Evolutionary conservation across 1,140 invertebrate species (phyloP).

Genomic region (Bombus pascuorum): DNA sequence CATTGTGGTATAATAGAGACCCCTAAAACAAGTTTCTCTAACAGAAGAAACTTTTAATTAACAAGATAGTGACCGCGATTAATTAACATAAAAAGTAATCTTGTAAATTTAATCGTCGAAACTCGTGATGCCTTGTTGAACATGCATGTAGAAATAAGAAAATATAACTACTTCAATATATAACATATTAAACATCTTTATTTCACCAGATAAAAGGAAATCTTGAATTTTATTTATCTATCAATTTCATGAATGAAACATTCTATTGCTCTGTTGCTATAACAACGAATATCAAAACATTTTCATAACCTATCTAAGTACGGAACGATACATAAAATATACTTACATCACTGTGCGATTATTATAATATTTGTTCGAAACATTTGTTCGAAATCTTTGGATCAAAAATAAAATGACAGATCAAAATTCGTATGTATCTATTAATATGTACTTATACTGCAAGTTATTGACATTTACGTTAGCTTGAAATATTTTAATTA

Average conservation of each 20-base stretch:
- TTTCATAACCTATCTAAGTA: constrained; percentile 48
- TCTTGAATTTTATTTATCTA: background rate
- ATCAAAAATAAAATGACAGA: constrained; percentile 49
- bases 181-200: constrained; percentile 51
- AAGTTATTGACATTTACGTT: background rate
- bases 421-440: constrained; percentile 53
- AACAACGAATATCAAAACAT: constrained; percentile 54
- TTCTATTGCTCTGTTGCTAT: constrained; percentile 24
- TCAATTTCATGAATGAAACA: background rate
- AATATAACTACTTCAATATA: constrained; percentile 25
- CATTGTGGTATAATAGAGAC: constrained; percentile 6
- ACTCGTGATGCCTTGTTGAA: constrained; percentile 48
- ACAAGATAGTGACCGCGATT: background rate
- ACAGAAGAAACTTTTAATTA: background rate
- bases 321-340: background rate
- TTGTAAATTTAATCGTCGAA: constrained; percentile 54
- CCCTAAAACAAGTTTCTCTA: constrained; percentile 22
- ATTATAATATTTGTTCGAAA: background rate
- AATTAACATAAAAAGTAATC: constrained; percentile 1
- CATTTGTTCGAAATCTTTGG: background rate
- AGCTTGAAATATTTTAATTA: background rate
- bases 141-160: constrained; percentile 24
- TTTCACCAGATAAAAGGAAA: constrained; percentile 27
- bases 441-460: background rate
- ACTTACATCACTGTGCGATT: background rate